Conservation (phyloP, 2,797 vertebrate species). For the Hyperoplus lanceolatus region DNA sequence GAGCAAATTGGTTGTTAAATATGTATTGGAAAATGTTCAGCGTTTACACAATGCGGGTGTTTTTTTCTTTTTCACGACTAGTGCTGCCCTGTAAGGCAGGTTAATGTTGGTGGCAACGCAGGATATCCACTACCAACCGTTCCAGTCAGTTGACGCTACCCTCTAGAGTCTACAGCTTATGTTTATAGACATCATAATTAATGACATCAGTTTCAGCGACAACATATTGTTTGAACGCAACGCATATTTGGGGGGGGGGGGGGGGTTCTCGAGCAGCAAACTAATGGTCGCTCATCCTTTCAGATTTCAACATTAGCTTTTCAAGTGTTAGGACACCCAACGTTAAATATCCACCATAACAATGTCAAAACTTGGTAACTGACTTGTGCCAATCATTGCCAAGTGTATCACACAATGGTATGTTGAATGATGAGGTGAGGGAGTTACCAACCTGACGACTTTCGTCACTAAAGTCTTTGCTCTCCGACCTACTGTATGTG, state of each 20-base stretch:
- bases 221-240: neutral
- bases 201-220: neutral
- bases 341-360: neutral
- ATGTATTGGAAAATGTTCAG: neutral
- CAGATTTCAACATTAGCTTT: neutral
- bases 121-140: slow-evolving; percentile 54
- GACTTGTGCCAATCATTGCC: neutral
- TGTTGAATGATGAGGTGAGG: neutral
- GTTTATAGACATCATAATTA: neutral
- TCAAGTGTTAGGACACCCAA: neutral
- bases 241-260: neutral
- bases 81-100: slow-evolving; percentile 17
- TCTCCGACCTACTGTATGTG: slow-evolving; percentile 4
- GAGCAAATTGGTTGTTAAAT: neutral
- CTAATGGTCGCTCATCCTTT: neutral
- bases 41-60: neutral
- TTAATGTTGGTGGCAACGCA: slow-evolving; percentile 40
- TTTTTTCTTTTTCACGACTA: neutral
- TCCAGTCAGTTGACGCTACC: slow-evolving; percentile 12
- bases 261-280: neutral
- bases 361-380: neutral
- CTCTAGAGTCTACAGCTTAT: slow-evolving; percentile 34
- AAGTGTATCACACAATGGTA: neutral
- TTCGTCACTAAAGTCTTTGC: neutral
- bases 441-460: neutral